These are phyloP conservation scores for Upupa epops DNA, from an alignment of 2,113 vertebrate species.

Conservation along the genomic window DNA sequence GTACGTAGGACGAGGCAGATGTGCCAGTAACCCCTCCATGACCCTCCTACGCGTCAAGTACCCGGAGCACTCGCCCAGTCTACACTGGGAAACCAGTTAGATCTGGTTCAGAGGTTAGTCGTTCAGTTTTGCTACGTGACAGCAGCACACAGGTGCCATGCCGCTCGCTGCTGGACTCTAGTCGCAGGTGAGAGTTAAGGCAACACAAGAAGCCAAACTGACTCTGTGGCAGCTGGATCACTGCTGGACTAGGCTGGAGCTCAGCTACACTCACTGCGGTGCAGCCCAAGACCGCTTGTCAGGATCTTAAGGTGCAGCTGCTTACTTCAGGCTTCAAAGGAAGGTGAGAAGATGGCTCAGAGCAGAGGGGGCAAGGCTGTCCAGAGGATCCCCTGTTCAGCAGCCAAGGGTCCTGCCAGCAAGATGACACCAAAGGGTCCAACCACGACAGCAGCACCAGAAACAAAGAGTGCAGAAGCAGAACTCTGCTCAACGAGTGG, in stretches of 20 bases:
- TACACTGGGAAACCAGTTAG: slow-evolving; percentile 29
- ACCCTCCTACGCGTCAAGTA: slow-evolving; percentile 45
- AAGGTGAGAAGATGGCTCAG: neutral
- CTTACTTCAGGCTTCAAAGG: slow-evolving; percentile 32
- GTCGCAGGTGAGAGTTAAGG: slow-evolving; percentile 35
- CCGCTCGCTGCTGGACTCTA: slow-evolving; percentile 15
- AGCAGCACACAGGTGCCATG: slow-evolving; percentile 34
- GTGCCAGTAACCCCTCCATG: slow-evolving; percentile 48
- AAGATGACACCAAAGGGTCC: slow-evolving; percentile 52
- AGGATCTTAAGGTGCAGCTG: neutral
- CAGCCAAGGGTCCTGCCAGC: slow-evolving; percentile 45
- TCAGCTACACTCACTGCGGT: slow-evolving; percentile 22
- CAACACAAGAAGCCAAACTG: slow-evolving; percentile 25
- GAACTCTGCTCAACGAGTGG: slow-evolving; percentile 67
- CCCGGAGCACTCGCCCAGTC: slow-evolving; percentile 39
- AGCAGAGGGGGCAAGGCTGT: slow-evolving; percentile 41
- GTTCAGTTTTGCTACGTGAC: slow-evolving; percentile 19
- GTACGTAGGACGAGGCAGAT: slow-evolving; percentile 59
- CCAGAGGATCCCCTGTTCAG: slow-evolving; percentile 43
- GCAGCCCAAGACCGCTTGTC: slow-evolving; percentile 47
- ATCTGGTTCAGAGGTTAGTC: slow-evolving; percentile 40
- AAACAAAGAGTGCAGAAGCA: slow-evolving; percentile 54
- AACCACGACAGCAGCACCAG: slow-evolving; percentile 44
- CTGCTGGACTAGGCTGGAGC: neutral
- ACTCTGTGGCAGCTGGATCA: slow-evolving; percentile 33